phyloP scores from a whole-genome alignment of 2,797 vertebrate genomes.

The Phaenicophaeus curvirostris region DNA sequence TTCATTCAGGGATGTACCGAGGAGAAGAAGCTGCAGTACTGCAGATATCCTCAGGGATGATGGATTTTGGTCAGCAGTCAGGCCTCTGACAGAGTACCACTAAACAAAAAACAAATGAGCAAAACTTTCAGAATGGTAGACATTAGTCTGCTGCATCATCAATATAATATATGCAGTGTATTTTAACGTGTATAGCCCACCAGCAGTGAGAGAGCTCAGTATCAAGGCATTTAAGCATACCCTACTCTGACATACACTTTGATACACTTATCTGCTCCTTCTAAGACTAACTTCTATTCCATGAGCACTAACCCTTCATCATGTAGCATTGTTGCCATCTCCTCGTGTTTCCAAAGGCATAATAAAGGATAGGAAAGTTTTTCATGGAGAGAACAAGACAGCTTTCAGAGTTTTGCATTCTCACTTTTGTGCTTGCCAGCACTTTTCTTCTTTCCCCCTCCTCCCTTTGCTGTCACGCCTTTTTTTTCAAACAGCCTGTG shows the following conservation, averaged over 20 bases:
- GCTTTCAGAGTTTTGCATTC: background rate
- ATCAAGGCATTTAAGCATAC: background rate
- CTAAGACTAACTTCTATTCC: background rate
- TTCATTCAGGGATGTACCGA: background rate
- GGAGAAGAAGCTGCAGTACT: background rate
- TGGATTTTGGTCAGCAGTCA: background rate
- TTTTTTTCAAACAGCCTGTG: background rate
- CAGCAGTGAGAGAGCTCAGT: background rate
- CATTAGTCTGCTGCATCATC: background rate
- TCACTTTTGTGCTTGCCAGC: conserved; percentile 4
- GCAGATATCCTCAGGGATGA: background rate
- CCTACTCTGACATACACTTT: background rate
- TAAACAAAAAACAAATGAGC: background rate
- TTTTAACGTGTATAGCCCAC: background rate
- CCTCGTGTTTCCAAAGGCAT: background rate
- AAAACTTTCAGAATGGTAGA: background rate
- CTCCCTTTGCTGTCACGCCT: background rate
- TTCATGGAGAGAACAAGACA: background rate
- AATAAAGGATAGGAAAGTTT: background rate
- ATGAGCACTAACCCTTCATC: background rate
- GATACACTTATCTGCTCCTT: background rate
- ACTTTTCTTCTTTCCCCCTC: background rate
- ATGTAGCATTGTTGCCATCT: background rate
- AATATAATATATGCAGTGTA: background rate
- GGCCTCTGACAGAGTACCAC: background rate